Percentiles rank a stretch among this genome's conserved stretches.
Conservation (phyloP, 2,797 vertebrate species). For the Mallotus villosus region DNA sequence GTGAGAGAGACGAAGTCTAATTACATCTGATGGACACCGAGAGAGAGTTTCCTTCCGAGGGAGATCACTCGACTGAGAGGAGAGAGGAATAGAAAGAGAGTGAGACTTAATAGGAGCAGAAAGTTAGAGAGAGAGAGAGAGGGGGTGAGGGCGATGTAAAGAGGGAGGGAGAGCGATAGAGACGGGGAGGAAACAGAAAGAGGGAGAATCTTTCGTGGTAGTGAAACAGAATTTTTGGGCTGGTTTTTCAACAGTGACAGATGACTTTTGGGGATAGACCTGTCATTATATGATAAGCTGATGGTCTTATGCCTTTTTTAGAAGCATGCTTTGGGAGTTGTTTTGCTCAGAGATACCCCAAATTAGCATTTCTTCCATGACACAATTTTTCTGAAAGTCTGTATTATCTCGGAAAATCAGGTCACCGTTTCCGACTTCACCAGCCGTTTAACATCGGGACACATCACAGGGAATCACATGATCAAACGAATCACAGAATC, state of each 20-base stretch:
- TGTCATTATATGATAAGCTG: background rate
- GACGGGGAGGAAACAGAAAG: background rate
- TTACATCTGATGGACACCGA: constrained; percentile 52
- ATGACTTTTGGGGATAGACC: constrained; percentile 15
- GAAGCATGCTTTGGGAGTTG: constrained; percentile 1
- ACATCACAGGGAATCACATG: background rate
- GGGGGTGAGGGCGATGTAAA: constrained; percentile 47
- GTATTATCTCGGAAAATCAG: background rate
- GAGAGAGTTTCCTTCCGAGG: constrained; percentile 13
- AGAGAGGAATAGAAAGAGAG: constrained; percentile 22
- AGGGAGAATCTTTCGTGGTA: background rate
- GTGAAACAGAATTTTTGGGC: background rate
- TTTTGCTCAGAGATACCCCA: background rate
- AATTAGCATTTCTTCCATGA: constrained; percentile 3
- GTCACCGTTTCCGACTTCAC: background rate
- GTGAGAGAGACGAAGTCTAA: constrained; percentile 64
- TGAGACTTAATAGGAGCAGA: constrained; percentile 11
- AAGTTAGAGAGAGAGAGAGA: constrained; percentile 55
- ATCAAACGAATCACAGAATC: background rate
- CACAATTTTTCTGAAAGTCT: background rate
- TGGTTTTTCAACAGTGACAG: constrained; percentile 8
- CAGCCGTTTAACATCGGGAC: background rate
- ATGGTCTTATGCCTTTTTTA: background rate
- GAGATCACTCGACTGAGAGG: constrained; percentile 6
- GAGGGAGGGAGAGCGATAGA: constrained; percentile 1